phyloP scores from a whole-genome alignment of 1,140 invertebrate genomes.

The Cotesia typhae region DNA sequence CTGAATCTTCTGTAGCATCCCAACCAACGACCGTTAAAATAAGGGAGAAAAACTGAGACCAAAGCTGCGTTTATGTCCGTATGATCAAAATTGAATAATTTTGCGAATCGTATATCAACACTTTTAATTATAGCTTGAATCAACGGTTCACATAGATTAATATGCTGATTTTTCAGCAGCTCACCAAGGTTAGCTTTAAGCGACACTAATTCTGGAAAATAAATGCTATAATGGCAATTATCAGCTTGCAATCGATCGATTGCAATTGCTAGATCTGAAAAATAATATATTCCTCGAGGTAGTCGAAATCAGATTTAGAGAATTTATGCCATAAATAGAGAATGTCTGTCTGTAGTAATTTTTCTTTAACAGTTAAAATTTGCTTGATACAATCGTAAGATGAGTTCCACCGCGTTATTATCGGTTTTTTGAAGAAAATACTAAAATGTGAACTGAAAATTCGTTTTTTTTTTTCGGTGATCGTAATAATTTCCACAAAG shows the following conservation, averaged over 20 bases:
- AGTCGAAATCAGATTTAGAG: not conserved
- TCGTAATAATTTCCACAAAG: slow-evolving; percentile 15
- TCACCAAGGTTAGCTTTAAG: no score
- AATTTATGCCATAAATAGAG: not conserved
- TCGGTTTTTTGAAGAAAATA: slow-evolving; percentile 5
- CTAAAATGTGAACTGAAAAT: not conserved
- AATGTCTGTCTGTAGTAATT: not conserved
- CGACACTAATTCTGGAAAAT: no score
- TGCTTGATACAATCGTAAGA: slow-evolving; percentile 35
- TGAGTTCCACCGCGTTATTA: slow-evolving; percentile 41
- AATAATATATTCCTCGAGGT: slow-evolving; percentile 23
- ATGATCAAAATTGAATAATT: no score
- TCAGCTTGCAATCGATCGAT: no score
- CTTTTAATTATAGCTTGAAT: no score
- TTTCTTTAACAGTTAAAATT: slow-evolving; percentile 20
- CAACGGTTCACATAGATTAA: no score
- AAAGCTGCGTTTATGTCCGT: no score
- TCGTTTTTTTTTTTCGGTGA: slow-evolving; percentile 4
- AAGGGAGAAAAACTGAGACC: no score
- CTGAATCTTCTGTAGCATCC: not conserved
- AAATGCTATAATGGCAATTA: no score
- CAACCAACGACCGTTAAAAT: no score
- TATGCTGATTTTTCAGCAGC: no score
- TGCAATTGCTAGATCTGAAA: not conserved
- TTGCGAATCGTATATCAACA: no score